Evolutionary conservation across 2,113 vertebrate species (phyloP).

Genomic region (Gopherus evgoodei): DNA sequence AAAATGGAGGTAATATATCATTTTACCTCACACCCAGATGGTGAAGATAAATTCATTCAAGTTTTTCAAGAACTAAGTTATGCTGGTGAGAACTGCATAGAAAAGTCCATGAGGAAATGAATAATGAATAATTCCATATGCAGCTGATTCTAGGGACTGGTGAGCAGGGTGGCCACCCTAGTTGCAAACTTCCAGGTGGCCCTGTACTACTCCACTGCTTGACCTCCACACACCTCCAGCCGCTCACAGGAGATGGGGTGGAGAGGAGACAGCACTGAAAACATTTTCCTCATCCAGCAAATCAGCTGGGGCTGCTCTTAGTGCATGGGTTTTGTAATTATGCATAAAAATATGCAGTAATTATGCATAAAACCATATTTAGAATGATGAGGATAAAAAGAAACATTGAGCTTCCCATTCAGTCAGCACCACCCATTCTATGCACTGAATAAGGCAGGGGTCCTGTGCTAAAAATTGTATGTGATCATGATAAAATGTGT

Average conservation of each 20-base stretch:
- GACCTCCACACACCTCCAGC: too few relatives aligned
- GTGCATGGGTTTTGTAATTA: constrained; percentile 2
- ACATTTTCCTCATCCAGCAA: too few relatives aligned
- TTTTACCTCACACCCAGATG: constrained; percentile 20
- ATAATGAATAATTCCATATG: constrained; percentile 16
- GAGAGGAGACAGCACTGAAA: too few relatives aligned
- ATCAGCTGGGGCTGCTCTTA: too few relatives aligned
- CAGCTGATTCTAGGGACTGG: background rate
- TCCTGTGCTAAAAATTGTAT: background rate
- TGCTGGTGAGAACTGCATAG: constrained; percentile 2
- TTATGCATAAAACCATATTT: constrained; percentile 16
- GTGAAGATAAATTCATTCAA: constrained; percentile 35
- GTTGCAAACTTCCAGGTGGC: too few relatives aligned
- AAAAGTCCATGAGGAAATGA: constrained; percentile 30
- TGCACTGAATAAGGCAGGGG: background rate
- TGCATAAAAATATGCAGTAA: background rate
- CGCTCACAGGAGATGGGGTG: too few relatives aligned
- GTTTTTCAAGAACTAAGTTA: constrained; percentile 40
- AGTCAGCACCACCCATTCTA: background rate
- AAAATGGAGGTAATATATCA: background rate
- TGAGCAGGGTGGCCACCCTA: too few relatives aligned
- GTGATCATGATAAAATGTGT: background rate
- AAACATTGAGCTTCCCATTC: background rate
- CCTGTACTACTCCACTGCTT: too few relatives aligned
- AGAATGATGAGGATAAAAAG: constrained; percentile 36